phyloP scores from a whole-genome alignment of 2,797 vertebrate species.

The Gouania willdenowi region DNA sequence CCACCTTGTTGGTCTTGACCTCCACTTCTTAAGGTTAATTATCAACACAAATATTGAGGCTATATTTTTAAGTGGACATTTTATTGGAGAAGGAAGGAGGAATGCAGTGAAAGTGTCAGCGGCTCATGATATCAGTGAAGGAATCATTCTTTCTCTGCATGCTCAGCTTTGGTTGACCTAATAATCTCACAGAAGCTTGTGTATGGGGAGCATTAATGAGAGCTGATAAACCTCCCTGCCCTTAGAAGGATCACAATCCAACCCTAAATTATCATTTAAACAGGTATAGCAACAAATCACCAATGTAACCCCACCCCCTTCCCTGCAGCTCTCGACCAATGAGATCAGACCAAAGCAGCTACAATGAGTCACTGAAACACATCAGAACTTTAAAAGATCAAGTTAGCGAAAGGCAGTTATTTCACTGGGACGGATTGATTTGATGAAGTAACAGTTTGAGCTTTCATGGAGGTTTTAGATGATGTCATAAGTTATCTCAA shows the following conservation, averaged over 20 bases:
- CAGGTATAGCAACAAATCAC: constrained; percentile 31
- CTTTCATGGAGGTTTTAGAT: no score
- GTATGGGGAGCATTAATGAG: constrained; percentile 46
- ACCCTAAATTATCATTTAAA: constrained; percentile 8
- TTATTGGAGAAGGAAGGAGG: constrained; percentile 9
- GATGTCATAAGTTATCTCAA: no score
- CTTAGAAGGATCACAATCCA: constrained; percentile 11
- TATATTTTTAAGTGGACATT: not conserved
- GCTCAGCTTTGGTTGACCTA: constrained; percentile 12
- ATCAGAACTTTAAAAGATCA: no score
- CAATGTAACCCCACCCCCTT: constrained; percentile 21
- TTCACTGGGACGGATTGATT: no score
- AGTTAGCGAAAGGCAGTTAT: no score
- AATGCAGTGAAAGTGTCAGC: constrained; percentile 19
- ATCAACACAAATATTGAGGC: constrained; percentile 5
- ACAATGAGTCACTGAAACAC: no score
- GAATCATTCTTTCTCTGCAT: constrained; percentile 7
- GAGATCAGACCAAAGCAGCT: constrained; percentile 1
- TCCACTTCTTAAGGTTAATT: constrained; percentile 4
- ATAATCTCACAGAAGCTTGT: constrained; percentile 39
- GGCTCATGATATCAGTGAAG: constrained; percentile 15
- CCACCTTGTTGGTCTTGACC: not conserved
- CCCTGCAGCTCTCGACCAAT: constrained; percentile 14
- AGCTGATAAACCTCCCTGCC: constrained; percentile 20
- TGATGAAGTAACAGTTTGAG: no score